Evolutionary conservation across 2,797 vertebrate genomes (phyloP).

Genomic region (Spinus pinus): DNA sequence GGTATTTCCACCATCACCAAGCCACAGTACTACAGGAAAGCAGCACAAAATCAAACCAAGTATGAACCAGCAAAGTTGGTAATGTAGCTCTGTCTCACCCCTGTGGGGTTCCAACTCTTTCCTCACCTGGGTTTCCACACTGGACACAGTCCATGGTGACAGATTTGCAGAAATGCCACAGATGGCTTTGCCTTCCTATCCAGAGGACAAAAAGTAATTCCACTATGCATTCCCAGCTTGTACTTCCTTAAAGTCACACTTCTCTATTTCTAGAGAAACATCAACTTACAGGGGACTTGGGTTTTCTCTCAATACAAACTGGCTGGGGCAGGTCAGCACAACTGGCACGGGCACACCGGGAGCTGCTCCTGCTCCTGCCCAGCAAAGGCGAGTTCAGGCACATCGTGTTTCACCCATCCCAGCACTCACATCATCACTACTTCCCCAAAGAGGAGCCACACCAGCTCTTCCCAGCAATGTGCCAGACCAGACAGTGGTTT

Average conservation of each 20-base stretch:
- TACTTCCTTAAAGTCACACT: background rate
- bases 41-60: background rate
- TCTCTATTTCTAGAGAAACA: background rate
- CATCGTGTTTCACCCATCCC: accelerated
- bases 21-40: accelerated
- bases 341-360: accelerated
- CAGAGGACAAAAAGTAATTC: background rate
- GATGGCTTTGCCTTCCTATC: background rate
- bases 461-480: background rate
- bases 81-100: accelerated
- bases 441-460: background rate
- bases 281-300: background rate
- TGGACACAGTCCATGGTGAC: accelerated
- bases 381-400: background rate
- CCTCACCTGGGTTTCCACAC: accelerated
- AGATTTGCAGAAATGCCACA: background rate
- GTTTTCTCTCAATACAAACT: background rate
- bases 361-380: background rate
- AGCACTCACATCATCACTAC: background rate
- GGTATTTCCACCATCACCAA: background rate
- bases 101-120: accelerated
- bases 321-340: background rate
- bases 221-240: accelerated
- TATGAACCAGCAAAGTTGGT: background rate
- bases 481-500: conserved; percentile 9